These are phyloP conservation scores for Gouania willdenowi DNA, from an alignment of 2,797 vertebrate genomes.

Conservation along the genomic window DNA sequence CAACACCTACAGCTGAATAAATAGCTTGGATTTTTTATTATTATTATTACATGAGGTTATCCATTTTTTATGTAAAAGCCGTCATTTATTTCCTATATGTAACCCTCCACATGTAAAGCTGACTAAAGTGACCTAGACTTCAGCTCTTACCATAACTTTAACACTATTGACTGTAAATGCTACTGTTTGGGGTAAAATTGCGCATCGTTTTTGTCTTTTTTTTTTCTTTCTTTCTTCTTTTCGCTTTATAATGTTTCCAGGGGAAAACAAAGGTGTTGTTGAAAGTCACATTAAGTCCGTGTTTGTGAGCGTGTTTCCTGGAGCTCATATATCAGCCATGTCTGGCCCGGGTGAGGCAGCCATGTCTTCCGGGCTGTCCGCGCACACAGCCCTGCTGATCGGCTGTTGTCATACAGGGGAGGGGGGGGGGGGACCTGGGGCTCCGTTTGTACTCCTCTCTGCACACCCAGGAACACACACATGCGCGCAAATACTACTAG, in stretches of 20 bases:
- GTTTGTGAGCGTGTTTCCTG: constrained; percentile 3
- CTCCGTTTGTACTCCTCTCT: constrained; percentile 55
- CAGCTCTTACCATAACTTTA: constrained; percentile 13
- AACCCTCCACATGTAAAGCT: too few species aligned
- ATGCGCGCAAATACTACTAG: constrained; percentile 34
- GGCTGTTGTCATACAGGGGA: constrained; percentile 75
- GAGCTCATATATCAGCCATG: constrained; percentile 35
- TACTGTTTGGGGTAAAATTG: too few species aligned
- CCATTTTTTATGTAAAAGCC: too few species aligned
- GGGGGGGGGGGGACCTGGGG: constrained; percentile 76
- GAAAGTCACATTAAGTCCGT: constrained; percentile 30
- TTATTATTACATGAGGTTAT: too few species aligned
- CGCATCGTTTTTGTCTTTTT: too few species aligned
- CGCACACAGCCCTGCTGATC: constrained; percentile 62
- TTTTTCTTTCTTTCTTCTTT: too few species aligned
- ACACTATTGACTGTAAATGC: too few species aligned
- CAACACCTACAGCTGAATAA: too few species aligned
- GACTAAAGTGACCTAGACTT: too few species aligned
- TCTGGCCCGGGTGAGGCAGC: constrained; percentile 35
- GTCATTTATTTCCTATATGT: too few species aligned
- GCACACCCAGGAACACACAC: constrained; percentile 55
- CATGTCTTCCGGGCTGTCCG: constrained; percentile 56
- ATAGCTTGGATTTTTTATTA: too few species aligned
- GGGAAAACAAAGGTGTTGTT: constrained; percentile 11
- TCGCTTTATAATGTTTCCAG: constrained; percentile 36